Evolutionary conservation across 1,140 invertebrate species (phyloP).

Genomic region (Drosophila leontia): DNA sequence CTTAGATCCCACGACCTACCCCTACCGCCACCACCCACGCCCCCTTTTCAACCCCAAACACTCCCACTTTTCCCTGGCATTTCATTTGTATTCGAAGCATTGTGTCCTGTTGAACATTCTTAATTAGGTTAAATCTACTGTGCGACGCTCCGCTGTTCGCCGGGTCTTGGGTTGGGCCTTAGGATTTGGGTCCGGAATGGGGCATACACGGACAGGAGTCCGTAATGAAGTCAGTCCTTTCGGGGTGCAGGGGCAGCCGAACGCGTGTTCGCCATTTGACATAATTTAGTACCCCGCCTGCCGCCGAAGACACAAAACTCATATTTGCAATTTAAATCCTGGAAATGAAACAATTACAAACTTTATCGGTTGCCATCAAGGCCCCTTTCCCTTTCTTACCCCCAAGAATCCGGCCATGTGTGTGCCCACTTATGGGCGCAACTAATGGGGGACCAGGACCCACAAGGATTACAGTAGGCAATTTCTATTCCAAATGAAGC

Average conservation of each 20-base stretch:
- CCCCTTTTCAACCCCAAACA: neutral
- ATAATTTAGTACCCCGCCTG: constrained; percentile 66
- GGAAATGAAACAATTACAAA: constrained; percentile 85
- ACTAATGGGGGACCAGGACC: constrained; percentile 1
- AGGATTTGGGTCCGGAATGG: constrained; percentile 12
- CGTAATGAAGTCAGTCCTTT: constrained; percentile 46
- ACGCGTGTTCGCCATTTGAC: constrained; percentile 63
- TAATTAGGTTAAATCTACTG: constrained; percentile 85
- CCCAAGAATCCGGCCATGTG: constrained; percentile 27
- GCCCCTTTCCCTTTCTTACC: neutral
- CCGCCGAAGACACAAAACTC: constrained; percentile 61
- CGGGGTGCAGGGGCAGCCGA: constrained; percentile 12
- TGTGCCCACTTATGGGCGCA: constrained; percentile 11
- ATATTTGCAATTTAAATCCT: constrained; percentile 84
- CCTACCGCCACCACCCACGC: neutral
- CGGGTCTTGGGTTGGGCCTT: constrained; percentile 29
- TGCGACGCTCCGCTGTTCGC: constrained; percentile 35
- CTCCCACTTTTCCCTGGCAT: constrained; percentile 31
- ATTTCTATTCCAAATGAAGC: constrained; percentile 9
- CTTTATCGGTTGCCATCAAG: constrained; percentile 78
- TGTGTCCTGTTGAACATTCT: constrained; percentile 85
- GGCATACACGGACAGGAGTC: constrained; percentile 7
- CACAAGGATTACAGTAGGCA: constrained; percentile 4
- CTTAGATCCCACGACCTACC: constrained; percentile 30
- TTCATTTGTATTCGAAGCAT: constrained; percentile 84